Conservation (phyloP, 1,140 invertebrate species). For the Procambarus virginalis region DNA sequence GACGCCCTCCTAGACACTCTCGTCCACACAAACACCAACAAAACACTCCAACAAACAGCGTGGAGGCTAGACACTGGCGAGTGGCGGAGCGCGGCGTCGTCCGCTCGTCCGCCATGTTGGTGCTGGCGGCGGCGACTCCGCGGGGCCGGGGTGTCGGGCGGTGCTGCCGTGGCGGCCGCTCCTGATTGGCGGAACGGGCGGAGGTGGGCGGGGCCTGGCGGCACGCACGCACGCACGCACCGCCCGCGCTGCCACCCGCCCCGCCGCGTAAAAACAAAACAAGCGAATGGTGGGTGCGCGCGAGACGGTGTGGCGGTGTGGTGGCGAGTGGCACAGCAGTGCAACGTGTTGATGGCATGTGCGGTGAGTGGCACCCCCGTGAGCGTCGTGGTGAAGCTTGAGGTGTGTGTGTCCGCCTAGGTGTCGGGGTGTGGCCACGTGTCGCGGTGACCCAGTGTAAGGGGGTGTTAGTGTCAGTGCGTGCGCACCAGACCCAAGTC, state of each 20-base stretch:
- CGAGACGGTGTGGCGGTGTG: constrained; percentile 58
- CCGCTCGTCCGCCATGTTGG: constrained; percentile 56
- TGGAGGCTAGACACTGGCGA: not conserved
- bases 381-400: constrained; percentile 27
- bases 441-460: not conserved
- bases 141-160: constrained; percentile 18
- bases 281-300: constrained; percentile 61
- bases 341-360: constrained; percentile 55
- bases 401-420: constrained; percentile 24
- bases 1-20: not conserved
- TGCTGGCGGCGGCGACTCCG: constrained; percentile 30
- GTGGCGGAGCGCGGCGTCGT: constrained; percentile 7
- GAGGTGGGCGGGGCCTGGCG: constrained; percentile 28
- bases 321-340: constrained; percentile 51
- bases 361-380: constrained; percentile 22
- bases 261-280: constrained; percentile 62
- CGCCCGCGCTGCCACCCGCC: constrained; percentile 25
- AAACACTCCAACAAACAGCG: constrained; percentile 7
- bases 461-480: constrained; percentile 15
- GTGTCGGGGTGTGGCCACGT: constrained; percentile 11
- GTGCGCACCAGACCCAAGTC: constrained; percentile 12
- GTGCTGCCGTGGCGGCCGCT: not conserved
- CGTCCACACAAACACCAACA: too few relatives aligned
- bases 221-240: constrained; percentile 51
- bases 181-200: constrained; percentile 30